Percentiles rank a stretch among this genome's conserved stretches.
These are phyloP conservation scores for Rhizomys pruinosus DNA, from an alignment of 2,113 vertebrate genomes.

Conservation along the genomic window DNA sequence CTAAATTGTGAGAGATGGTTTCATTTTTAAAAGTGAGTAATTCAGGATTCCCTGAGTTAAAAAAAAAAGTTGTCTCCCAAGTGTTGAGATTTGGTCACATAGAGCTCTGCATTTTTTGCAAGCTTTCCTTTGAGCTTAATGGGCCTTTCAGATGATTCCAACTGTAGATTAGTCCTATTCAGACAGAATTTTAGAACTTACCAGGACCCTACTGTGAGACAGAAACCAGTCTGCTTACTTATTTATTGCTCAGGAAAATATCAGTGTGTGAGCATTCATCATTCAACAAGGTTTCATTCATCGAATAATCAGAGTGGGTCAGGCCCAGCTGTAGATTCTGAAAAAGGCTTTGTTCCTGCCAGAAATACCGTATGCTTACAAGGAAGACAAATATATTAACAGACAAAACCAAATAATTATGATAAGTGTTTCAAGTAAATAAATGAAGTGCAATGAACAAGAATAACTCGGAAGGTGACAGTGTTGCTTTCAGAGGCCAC, in stretches of 20 bases:
- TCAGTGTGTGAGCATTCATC: neutral
- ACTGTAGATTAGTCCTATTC: neutral
- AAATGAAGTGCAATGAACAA: neutral
- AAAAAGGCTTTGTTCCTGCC: neutral
- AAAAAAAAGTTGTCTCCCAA: slow-evolving; percentile 16
- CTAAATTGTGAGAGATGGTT: slow-evolving; percentile 61
- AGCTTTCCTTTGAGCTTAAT: slow-evolving; percentile 40
- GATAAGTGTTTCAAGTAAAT: neutral
- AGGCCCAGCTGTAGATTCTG: neutral
- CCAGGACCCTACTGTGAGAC: neutral
- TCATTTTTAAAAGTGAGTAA: slow-evolving; percentile 59
- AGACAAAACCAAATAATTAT: neutral
- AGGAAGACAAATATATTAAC: neutral
- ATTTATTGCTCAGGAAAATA: neutral
- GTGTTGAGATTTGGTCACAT: neutral
- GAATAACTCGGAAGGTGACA: neutral
- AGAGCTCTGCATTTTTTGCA: neutral
- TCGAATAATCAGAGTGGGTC: neutral
- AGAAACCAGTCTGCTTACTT: neutral
- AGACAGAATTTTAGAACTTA: neutral
- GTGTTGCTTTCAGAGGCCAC: neutral
- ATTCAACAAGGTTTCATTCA: neutral
- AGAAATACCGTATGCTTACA: neutral
- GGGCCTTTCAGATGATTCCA: slow-evolving; percentile 42
- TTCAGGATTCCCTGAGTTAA: slow-evolving; percentile 59